Evolutionary conservation across 2,888 invertebrate genomes (phyloP).

Genomic region (Cheilosia vulpina): DNA sequence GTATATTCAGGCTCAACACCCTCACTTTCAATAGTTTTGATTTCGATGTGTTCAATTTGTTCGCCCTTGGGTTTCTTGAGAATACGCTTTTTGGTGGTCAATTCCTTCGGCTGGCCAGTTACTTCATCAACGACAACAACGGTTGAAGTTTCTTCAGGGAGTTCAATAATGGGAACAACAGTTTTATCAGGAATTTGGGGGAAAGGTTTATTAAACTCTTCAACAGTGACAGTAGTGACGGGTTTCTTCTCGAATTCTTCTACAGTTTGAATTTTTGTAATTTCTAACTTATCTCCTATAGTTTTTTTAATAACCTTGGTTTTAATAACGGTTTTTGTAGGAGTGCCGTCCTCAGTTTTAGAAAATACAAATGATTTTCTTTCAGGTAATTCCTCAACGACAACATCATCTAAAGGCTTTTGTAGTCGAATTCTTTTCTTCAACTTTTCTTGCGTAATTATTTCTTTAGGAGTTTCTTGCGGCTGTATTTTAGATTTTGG

Average conservation of each 20-base stretch:
- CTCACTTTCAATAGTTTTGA: constrained; percentile 83
- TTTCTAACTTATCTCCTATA: constrained; percentile 82
- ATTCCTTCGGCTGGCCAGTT: constrained; percentile 79
- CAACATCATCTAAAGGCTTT: constrained; percentile 79
- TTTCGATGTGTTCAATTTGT: constrained; percentile 84
- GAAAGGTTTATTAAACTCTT: constrained; percentile 79
- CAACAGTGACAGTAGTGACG: constrained; percentile 80
- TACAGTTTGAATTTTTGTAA: constrained; percentile 82
- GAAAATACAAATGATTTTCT: constrained; percentile 81
- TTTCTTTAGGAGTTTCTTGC: constrained; percentile 59
- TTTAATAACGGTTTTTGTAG: constrained; percentile 82
- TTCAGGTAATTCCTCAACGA: constrained; percentile 81
- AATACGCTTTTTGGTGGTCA: constrained; percentile 82
- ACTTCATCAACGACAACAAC: constrained; percentile 78
- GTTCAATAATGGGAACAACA: constrained; percentile 78
- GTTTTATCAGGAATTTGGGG: constrained; percentile 79
- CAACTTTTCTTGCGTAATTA: constrained; percentile 74
- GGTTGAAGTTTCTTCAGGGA: constrained; percentile 80
- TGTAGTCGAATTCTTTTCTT: constrained; percentile 79
- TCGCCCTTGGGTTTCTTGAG: constrained; percentile 83
- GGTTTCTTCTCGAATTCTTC: constrained; percentile 83
- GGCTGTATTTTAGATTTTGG: constrained; percentile 63
- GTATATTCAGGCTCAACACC: constrained; percentile 81
- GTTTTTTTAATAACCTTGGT: constrained; percentile 84
- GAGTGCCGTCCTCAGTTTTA: constrained; percentile 82